Evolutionary conservation across 2,113 vertebrate species (phyloP).

Genomic region (Bujurquina vittata): DNA sequence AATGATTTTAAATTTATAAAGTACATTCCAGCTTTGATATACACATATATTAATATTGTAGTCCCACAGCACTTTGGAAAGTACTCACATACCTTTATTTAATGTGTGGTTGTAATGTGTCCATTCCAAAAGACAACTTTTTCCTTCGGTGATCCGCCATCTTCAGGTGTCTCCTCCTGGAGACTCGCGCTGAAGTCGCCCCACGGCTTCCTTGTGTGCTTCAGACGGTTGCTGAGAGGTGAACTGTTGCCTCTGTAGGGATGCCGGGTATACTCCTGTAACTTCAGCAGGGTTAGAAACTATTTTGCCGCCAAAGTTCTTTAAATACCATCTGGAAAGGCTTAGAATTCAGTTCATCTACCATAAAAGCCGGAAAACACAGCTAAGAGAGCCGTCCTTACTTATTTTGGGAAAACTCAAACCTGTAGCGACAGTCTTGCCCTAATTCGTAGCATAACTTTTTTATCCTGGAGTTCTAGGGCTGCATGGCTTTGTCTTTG

Average conservation of each 20-base stretch:
- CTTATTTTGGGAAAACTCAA: neutral
- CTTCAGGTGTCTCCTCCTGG: no score
- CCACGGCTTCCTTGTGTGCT: neutral
- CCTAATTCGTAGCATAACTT: no score
- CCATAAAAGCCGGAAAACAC: neutral
- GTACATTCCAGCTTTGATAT: no score
- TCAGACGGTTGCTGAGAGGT: neutral
- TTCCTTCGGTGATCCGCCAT: no score
- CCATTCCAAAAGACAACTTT: no score
- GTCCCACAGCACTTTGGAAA: no score
- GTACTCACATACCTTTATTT: no score
- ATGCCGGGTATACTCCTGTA: neutral
- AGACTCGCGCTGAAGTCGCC: neutral
- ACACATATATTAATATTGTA: no score
- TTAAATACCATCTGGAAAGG: neutral
- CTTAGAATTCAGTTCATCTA: slow-evolving; percentile 1
- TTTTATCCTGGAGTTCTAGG: no score
- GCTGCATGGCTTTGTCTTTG: neutral
- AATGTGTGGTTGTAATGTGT: no score
- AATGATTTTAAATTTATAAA: no score
- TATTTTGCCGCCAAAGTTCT: neutral
- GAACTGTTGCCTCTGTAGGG: neutral
- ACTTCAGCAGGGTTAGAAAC: neutral
- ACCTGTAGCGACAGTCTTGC: neutral
- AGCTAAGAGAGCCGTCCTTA: neutral